These are phyloP conservation scores for Sebastes miniatus DNA, from an alignment of 2,797 vertebrate species.

Conservation along the genomic window DNA sequence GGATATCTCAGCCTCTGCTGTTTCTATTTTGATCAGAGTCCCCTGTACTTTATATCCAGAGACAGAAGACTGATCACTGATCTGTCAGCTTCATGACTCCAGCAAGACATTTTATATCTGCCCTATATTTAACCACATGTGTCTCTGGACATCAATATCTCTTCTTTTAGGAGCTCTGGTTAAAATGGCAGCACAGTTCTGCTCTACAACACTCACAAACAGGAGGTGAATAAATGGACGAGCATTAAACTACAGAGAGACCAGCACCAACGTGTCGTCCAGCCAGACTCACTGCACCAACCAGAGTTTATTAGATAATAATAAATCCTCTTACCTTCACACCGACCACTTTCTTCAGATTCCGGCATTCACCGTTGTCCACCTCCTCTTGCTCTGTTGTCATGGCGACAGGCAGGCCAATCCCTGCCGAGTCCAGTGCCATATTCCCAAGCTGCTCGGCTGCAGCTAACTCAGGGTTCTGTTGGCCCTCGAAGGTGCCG, in stretches of 20 bases:
- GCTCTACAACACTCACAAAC: not conserved
- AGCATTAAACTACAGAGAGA: not conserved
- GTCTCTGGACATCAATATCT: not conserved
- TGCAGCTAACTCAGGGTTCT: constrained; percentile 79
- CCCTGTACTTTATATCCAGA: not conserved
- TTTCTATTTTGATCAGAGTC: not conserved
- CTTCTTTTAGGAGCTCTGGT: not conserved
- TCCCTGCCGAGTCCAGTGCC: constrained; percentile 86
- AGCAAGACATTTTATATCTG: not conserved
- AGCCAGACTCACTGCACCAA: not conserved
- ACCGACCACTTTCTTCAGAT: constrained; percentile 87
- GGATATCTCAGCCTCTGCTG: no score
- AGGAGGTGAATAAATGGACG: not conserved
- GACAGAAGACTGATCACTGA: not conserved
- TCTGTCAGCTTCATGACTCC: not conserved
- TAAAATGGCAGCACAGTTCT: not conserved
- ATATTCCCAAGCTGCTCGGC: constrained; percentile 89
- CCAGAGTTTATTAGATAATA: not conserved
- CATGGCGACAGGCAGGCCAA: constrained; percentile 87
- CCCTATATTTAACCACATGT: not conserved
- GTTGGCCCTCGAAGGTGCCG: constrained; percentile 85
- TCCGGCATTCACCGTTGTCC: constrained; percentile 87
- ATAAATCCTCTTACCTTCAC: constrained; percentile 89
- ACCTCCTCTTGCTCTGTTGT: constrained; percentile 90
- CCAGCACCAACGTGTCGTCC: not conserved